phyloP scores from a whole-genome alignment of 2,888 invertebrate genomes.

The Ophion slaviceki region DNA sequence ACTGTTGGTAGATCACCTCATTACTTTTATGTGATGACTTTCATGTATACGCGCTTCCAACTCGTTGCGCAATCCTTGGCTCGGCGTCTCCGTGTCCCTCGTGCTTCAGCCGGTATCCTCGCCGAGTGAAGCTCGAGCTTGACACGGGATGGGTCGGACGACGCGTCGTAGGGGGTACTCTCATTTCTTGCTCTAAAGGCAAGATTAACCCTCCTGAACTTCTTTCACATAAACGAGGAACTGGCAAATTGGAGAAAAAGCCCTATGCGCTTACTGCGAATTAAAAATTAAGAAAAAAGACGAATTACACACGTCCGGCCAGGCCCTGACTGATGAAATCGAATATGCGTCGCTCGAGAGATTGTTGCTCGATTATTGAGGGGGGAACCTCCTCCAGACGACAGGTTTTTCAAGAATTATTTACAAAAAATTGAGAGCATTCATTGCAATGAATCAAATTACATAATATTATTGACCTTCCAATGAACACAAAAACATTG shows the following conservation, averaged over 20 bases:
- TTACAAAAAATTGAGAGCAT: no score
- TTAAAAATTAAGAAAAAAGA: not conserved
- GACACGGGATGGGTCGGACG: slow-evolving; percentile 7
- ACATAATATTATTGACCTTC: no score
- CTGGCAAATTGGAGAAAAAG: not conserved
- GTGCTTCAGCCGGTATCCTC: slow-evolving; percentile 9
- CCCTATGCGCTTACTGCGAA: not conserved
- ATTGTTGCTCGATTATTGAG: no score
- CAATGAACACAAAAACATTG: no score
- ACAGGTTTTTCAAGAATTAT: no score
- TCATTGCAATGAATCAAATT: no score
- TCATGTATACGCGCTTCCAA: slow-evolving; percentile 24
- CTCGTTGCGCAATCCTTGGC: slow-evolving; percentile 49
- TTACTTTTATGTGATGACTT: slow-evolving; percentile 63
- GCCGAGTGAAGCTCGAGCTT: slow-evolving; percentile 10
- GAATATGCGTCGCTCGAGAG: no score
- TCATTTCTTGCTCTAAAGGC: slow-evolving; percentile 36
- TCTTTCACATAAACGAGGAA: not conserved
- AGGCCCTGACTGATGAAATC: not conserved
- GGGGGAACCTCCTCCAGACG: no score
- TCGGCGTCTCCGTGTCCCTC: not conserved
- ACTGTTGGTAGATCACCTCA: slow-evolving; percentile 52
- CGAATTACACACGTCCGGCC: not conserved
- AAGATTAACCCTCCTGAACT: slow-evolving; percentile 30
- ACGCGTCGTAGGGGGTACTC: slow-evolving; percentile 41